Evolutionary conservation across 2,113 vertebrate species (phyloP).

Genomic region (Ceyx melanurus): DNA sequence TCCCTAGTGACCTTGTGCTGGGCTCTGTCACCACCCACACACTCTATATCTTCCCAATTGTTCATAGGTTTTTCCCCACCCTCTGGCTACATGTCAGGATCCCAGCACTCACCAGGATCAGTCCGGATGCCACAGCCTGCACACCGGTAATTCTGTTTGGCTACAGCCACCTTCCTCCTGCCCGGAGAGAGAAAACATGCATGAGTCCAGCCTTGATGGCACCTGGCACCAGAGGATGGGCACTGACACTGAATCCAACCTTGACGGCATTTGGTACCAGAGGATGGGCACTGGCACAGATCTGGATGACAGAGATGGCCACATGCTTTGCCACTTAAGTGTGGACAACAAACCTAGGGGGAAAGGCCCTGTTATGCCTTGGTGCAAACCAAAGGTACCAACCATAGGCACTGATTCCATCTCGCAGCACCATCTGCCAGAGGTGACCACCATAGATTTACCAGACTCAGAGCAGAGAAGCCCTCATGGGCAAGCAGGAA

Average conservation of each 20-base stretch:
- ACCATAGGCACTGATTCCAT: background rate
- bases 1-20: background rate
- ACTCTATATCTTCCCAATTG: background rate
- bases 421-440: background rate
- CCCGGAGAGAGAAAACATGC: background rate
- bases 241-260: background rate
- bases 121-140: conserved; percentile 94
- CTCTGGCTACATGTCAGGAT: background rate
- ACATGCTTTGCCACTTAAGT: background rate
- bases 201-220: background rate
- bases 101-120: conserved; percentile 85
- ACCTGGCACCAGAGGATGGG: background rate
- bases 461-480: background rate
- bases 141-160: conserved; percentile 96
- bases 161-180: conserved; percentile 92
- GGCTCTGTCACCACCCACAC: background rate
- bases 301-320: background rate
- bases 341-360: background rate
- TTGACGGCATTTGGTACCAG: background rate
- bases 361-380: background rate
- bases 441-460: background rate
- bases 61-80: background rate
- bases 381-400: background rate
- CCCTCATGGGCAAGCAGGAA: rapidly evolving
- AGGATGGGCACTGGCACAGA: background rate